Evolutionary conservation across 1,140 invertebrate species (phyloP).

Genomic region (Riptortus pedestris): DNA sequence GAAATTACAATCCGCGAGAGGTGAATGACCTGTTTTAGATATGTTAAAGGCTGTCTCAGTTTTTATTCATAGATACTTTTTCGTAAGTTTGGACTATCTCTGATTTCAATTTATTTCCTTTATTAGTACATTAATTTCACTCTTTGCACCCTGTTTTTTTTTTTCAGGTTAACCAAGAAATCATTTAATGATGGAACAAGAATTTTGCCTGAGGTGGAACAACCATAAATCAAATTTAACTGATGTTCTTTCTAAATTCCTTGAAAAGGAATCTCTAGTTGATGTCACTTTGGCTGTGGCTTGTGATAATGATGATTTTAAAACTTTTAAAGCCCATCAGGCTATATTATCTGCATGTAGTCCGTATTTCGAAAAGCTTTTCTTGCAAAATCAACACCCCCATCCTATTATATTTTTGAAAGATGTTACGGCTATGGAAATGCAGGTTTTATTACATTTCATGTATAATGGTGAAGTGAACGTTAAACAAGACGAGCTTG

Average conservation of each 20-base stretch:
- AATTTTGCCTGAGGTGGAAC: constrained; percentile 90
- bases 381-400: constrained; percentile 79
- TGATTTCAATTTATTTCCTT: not conserved
- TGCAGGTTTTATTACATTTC: constrained; percentile 76
- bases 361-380: constrained; percentile 88
- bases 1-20: constrained; percentile 18
- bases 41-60: not conserved
- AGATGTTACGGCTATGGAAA: constrained; percentile 76
- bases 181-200: constrained; percentile 61
- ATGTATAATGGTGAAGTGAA: constrained; percentile 88
- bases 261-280: constrained; percentile 75
- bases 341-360: constrained; percentile 87
- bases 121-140: not conserved
- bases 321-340: constrained; percentile 82
- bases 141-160: not conserved
- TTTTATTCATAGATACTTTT: not conserved
- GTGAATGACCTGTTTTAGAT: constrained; percentile 26
- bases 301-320: constrained; percentile 55
- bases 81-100: not conserved
- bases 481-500: constrained; percentile 73
- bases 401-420: constrained; percentile 86
- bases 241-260: constrained; percentile 72
- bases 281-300: constrained; percentile 75
- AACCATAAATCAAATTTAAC: constrained; percentile 83
- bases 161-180: constrained; percentile 24